Conservation (phyloP, 2,888 invertebrate species). For the Blastobasis lacticolella region DNA sequence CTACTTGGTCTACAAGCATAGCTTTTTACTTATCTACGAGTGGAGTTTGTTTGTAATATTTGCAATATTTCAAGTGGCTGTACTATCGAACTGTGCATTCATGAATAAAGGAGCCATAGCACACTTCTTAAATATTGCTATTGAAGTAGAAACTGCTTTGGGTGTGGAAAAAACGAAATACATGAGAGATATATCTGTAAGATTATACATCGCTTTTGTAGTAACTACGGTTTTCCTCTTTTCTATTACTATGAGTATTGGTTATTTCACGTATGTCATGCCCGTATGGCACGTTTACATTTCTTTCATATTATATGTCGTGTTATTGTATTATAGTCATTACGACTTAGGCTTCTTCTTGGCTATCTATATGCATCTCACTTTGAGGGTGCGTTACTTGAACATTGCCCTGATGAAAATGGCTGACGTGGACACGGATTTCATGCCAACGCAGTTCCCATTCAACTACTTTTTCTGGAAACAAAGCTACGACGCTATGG, state of each 20-base stretch:
- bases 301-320: slow-evolving; percentile 17
- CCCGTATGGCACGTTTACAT: too few species aligned
- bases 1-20: slow-evolving; percentile 6
- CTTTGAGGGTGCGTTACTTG: slow-evolving; percentile 37
- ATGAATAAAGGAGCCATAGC: slow-evolving; percentile 26
- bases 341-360: slow-evolving; percentile 32
- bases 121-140: slow-evolving; percentile 26
- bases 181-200: slow-evolving; percentile 32
- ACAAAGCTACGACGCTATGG: slow-evolving; percentile 28
- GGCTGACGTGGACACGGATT: slow-evolving; percentile 30
- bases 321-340: slow-evolving; percentile 30
- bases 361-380: slow-evolving; percentile 23
- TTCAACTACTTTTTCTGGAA: slow-evolving; percentile 40
- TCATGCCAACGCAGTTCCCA: slow-evolving; percentile 34
- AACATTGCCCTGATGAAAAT: slow-evolving; percentile 45
- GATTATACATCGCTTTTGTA: slow-evolving; percentile 15
- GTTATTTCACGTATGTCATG: too few species aligned
- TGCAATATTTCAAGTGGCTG: slow-evolving; percentile 23
- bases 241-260: too few species aligned
- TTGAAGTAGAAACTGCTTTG: slow-evolving; percentile 40
- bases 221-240: too few species aligned
- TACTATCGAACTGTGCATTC: slow-evolving; percentile 32
- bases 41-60: slow-evolving; percentile 27
- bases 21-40: slow-evolving; percentile 31
- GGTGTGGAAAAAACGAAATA: slow-evolving; percentile 43